Conservation (phyloP, 2,113 vertebrate species). For the Empidonax alnorum region DNA sequence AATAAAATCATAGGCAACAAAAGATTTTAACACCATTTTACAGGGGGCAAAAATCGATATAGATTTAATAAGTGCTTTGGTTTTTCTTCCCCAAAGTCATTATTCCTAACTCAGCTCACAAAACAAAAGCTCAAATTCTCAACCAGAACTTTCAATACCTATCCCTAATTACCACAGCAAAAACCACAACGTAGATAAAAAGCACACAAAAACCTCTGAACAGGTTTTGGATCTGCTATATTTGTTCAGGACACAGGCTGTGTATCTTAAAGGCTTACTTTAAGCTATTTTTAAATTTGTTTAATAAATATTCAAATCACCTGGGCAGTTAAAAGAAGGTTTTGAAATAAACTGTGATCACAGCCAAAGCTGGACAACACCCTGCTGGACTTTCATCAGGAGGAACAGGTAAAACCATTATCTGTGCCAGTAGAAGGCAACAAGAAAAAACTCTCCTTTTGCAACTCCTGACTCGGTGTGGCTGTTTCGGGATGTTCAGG, state of each 20-base stretch:
- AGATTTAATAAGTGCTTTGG: not conserved
- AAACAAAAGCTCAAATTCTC: not conserved
- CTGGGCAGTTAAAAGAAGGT: not conserved
- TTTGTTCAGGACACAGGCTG: not conserved
- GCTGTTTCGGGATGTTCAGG: not conserved
- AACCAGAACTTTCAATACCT: not conserved
- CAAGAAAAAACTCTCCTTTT: not conserved
- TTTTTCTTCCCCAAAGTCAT: not conserved
- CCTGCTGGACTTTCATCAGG: not conserved
- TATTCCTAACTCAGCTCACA: not conserved
- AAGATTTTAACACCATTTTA: conserved; percentile 16
- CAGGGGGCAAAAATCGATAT: not conserved
- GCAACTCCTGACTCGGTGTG: not conserved
- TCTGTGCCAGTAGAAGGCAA: not conserved
- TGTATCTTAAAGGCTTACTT: not conserved
- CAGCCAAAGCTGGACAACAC: not conserved
- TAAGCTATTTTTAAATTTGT: not conserved
- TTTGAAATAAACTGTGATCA: not conserved
- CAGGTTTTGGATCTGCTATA: not conserved
- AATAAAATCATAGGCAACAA: conserved; percentile 18
- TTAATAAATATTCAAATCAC: not conserved
- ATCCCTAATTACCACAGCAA: not conserved
- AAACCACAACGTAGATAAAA: not conserved
- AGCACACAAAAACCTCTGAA: not conserved
- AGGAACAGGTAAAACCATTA: not conserved